Percentiles rank a stretch among this genome's conserved stretches.
phyloP scores from a whole-genome alignment of 1,140 invertebrate genomes.

The Ctenoplectra terminalis region DNA sequence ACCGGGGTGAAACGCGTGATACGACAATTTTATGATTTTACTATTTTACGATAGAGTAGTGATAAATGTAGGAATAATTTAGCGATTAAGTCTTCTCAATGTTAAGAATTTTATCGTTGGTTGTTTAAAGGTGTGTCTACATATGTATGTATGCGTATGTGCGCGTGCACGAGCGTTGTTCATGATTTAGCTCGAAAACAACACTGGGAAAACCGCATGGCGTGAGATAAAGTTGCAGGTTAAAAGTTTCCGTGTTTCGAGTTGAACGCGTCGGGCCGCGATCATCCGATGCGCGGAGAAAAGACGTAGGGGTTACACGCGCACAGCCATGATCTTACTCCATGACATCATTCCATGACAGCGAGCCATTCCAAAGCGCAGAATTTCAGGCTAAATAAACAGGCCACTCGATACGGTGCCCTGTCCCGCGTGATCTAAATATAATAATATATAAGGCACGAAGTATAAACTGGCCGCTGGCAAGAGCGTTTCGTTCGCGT shows the following conservation, averaged over 20 bases:
- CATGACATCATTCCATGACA: conserved; percentile 83
- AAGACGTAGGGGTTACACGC: conserved; percentile 11
- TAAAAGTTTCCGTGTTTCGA: conserved; percentile 5
- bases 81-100: neutral
- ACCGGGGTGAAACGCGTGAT: neutral
- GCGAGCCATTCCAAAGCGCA: conserved; percentile 77
- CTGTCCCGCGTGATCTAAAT: conserved; percentile 68
- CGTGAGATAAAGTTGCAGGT: neutral
- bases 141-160: neutral
- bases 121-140: neutral
- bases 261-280: neutral
- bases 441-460: conserved; percentile 65
- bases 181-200: no score
- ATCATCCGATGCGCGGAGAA: neutral
- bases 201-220: neutral
- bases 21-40: neutral
- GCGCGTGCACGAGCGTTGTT: neutral
- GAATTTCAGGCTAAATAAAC: conserved; percentile 80
- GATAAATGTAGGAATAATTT: no score
- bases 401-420: conserved; percentile 65
- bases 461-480: conserved; percentile 65
- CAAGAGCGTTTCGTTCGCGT: conserved; percentile 22
- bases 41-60: no score
- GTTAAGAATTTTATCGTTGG: conserved; percentile 3
- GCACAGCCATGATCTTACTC: conserved; percentile 69